Evolutionary conservation across 2,797 vertebrate species (phyloP).

Genomic region (Hydrocynus forskahlii): DNA sequence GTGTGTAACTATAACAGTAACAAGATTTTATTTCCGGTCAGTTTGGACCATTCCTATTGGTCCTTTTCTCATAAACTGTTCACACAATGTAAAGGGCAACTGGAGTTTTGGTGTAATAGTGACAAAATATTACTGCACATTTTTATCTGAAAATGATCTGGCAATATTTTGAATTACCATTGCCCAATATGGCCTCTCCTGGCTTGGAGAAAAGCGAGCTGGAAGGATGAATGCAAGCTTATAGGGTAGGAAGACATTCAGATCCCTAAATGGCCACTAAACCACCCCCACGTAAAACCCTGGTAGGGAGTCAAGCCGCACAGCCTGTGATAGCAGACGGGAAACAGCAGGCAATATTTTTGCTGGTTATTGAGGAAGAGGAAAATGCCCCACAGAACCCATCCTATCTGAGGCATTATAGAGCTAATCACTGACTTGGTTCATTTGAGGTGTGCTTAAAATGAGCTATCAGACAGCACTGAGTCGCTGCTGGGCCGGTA

Average conservation of each 20-base stretch:
- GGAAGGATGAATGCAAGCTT: neutral
- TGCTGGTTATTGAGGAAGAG: conserved; percentile 18
- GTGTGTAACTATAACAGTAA: neutral
- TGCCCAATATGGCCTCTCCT: neutral
- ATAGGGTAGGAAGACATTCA: neutral
- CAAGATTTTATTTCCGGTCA: neutral
- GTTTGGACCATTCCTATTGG: neutral
- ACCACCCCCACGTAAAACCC: neutral
- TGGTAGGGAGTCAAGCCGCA: neutral
- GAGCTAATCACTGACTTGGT: conserved; percentile 34
- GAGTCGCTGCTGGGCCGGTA: conserved; percentile 65
- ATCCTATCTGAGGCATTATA: conserved; percentile 20
- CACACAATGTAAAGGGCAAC: no score
- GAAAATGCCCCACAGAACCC: conserved; percentile 20
- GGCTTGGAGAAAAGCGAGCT: neutral
- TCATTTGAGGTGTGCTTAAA: conserved; percentile 31
- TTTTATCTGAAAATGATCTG: neutral
- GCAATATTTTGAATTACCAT: neutral
- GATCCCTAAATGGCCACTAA: neutral
- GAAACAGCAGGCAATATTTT: conserved; percentile 31
- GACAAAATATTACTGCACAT: neutral
- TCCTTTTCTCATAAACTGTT: neutral
- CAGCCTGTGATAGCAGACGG: conserved; percentile 7
- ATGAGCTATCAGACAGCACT: conserved; percentile 43
- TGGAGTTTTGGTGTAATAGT: no score